phyloP scores from a whole-genome alignment of 2,113 vertebrate genomes.

The Dicaeum eximium region DNA sequence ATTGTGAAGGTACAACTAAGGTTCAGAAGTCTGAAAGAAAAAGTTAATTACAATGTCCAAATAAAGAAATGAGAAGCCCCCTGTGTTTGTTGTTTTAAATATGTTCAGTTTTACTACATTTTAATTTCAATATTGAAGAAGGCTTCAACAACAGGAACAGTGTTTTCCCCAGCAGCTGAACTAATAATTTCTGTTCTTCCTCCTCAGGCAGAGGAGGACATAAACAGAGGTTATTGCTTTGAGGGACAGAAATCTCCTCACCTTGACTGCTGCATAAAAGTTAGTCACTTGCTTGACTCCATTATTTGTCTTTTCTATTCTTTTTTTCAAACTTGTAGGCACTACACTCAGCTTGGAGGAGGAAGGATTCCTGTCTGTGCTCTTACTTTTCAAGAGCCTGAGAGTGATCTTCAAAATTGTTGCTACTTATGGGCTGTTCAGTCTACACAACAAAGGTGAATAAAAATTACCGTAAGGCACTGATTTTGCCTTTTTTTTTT shows the following conservation, averaged over 20 bases:
- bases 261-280: neutral
- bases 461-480: neutral
- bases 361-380: slow-evolving; percentile 86
- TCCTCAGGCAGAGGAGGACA: neutral
- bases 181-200: neutral
- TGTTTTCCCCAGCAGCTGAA: neutral
- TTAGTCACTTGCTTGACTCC: rapidly evolving
- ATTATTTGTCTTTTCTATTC: neutral
- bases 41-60: neutral
- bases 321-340: slow-evolving; percentile 65
- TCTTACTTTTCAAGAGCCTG: slow-evolving; percentile 94
- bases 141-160: neutral
- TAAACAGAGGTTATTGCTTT: neutral
- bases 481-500: neutral
- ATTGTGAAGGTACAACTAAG: neutral
- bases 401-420: slow-evolving; percentile 92
- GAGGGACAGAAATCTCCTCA: neutral
- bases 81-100: neutral
- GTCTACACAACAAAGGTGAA: slow-evolving; percentile 89
- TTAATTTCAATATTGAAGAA: neutral
- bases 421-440: slow-evolving; percentile 97
- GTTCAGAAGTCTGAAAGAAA: neutral
- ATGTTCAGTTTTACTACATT: neutral
- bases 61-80: neutral
- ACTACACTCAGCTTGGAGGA: slow-evolving; percentile 87